A percentile compares a stretch with the other conserved stretches of the same genome.
Evolutionary conservation across 1,140 invertebrate species (phyloP).

Genomic region (Drosophila nebulosa): DNA sequence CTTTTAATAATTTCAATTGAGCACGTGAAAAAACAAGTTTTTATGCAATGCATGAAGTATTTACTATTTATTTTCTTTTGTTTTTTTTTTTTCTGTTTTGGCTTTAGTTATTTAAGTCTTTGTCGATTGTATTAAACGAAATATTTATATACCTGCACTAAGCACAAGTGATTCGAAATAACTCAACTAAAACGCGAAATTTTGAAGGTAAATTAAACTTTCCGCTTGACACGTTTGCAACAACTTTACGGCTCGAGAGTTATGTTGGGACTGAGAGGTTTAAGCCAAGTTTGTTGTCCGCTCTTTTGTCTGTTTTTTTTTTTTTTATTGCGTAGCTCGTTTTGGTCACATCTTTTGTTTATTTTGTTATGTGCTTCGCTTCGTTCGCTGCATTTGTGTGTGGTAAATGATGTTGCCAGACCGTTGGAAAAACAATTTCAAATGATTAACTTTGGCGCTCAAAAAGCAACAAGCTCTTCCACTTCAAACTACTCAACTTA

Average conservation of each 20-base stretch:
- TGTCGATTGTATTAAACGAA: slow-evolving; percentile 16
- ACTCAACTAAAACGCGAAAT: slow-evolving; percentile 34
- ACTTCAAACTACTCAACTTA: neutral
- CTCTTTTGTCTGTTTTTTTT: slow-evolving; percentile 15
- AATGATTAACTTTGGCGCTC: slow-evolving; percentile 23
- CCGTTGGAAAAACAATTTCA: slow-evolving; percentile 17
- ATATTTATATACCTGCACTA: slow-evolving; percentile 48
- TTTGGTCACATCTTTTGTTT: slow-evolving; percentile 71
- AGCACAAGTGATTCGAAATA: slow-evolving; percentile 11
- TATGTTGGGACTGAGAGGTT: slow-evolving; percentile 52
- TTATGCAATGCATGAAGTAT: slow-evolving; percentile 56
- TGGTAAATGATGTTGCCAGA: slow-evolving; percentile 36
- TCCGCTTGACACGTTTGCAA: slow-evolving; percentile 60
- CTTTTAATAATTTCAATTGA: slow-evolving; percentile 7
- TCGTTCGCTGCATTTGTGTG: neutral
- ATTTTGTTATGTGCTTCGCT: slow-evolving; percentile 37
- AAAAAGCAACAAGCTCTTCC: neutral
- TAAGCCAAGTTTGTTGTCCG: slow-evolving; percentile 39
- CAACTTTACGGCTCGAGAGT: slow-evolving; percentile 57
- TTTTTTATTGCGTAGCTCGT: slow-evolving; percentile 27
- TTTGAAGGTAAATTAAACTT: slow-evolving; percentile 8
- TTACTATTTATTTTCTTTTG: neutral
- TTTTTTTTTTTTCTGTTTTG: slow-evolving; percentile 19
- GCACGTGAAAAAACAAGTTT: slow-evolving; percentile 58
- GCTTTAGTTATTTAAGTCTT: neutral